phyloP scores from a whole-genome alignment of 1,140 invertebrate genomes.

The Scaptomyza hsui region DNA sequence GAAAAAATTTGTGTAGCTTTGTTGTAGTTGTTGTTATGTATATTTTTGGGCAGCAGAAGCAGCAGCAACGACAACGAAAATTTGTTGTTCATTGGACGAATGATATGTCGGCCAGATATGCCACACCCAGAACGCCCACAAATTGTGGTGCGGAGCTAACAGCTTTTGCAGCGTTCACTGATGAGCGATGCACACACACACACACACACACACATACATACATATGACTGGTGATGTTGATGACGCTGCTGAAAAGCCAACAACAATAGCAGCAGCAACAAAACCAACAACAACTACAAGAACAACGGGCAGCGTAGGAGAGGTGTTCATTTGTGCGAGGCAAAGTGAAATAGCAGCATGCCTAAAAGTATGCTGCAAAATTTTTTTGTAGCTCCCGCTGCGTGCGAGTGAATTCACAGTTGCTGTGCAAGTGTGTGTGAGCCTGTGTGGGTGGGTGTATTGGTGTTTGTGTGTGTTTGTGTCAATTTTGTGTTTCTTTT shows the following conservation, averaged over 20 bases:
- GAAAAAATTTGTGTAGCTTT: slow-evolving; percentile 5
- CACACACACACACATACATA: slow-evolving; percentile 4
- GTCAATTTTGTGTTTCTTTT: slow-evolving; percentile 59
- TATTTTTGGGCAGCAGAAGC: slow-evolving; percentile 22
- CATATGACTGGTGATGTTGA: slow-evolving; percentile 53
- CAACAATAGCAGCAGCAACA: slow-evolving; percentile 36
- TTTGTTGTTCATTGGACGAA: slow-evolving; percentile 66
- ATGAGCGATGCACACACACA: slow-evolving; percentile 49
- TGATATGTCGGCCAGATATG: slow-evolving; percentile 72
- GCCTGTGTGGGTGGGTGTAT: slow-evolving; percentile 2
- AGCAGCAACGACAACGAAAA: slow-evolving; percentile 39
- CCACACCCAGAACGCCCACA: slow-evolving; percentile 79
- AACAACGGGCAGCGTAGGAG: slow-evolving; percentile 16
- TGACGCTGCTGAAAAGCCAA: slow-evolving; percentile 60
- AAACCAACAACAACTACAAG: background rate
- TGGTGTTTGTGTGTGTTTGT: slow-evolving; percentile 45
- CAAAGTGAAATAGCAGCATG: slow-evolving; percentile 81
- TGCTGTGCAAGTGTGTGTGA: slow-evolving; percentile 23
- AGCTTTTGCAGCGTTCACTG: slow-evolving; percentile 61
- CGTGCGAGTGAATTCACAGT: slow-evolving; percentile 52
- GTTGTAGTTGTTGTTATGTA: slow-evolving; percentile 17
- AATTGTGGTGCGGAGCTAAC: slow-evolving; percentile 77
- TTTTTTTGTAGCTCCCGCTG: slow-evolving; percentile 46
- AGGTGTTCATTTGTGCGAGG: slow-evolving; percentile 78
- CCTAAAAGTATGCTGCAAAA: slow-evolving; percentile 75